phyloP scores from a whole-genome alignment of 1,140 invertebrate genomes.

The Drosophila pruinosa region DNA sequence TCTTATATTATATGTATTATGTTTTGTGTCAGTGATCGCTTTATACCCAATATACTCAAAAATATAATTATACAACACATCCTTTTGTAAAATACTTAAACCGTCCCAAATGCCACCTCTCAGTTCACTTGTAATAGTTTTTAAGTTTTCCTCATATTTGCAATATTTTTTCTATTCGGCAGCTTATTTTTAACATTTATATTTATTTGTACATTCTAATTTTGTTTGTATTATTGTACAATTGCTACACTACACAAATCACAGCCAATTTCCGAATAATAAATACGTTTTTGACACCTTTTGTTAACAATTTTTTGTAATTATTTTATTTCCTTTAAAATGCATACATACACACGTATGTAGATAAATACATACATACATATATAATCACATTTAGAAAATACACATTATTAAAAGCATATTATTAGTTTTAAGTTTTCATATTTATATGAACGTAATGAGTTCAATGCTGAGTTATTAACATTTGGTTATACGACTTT shows the following conservation, averaged over 20 bases:
- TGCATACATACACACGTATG: too few relatives aligned
- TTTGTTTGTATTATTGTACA: constrained; percentile 55
- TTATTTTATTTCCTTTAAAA: constrained; percentile 27
- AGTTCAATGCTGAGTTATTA: not conserved
- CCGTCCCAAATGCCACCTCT: constrained; percentile 22
- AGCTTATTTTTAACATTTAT: constrained; percentile 24
- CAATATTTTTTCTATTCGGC: constrained; percentile 23
- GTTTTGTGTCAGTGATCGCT: constrained; percentile 43
- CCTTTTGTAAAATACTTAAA: constrained; percentile 72
- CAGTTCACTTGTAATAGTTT: constrained; percentile 25
- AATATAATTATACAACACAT: constrained; percentile 36
- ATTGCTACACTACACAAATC: constrained; percentile 60
- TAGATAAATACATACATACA: not conserved
- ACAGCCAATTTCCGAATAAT: constrained; percentile 52
- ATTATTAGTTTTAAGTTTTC: constrained; percentile 1
- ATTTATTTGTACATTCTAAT: constrained; percentile 32
- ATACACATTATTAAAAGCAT: not conserved
- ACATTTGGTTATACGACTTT: not conserved
- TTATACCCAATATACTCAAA: constrained; percentile 42
- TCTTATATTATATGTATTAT: constrained; percentile 2
- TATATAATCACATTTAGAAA: not conserved
- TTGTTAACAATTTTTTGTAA: constrained; percentile 46
- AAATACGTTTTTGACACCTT: constrained; percentile 63
- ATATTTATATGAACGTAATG: not conserved
- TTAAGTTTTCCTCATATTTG: constrained; percentile 49